Evolutionary conservation across 2,797 vertebrate genomes (phyloP).

Genomic region (Gymnopithys bicolor): DNA sequence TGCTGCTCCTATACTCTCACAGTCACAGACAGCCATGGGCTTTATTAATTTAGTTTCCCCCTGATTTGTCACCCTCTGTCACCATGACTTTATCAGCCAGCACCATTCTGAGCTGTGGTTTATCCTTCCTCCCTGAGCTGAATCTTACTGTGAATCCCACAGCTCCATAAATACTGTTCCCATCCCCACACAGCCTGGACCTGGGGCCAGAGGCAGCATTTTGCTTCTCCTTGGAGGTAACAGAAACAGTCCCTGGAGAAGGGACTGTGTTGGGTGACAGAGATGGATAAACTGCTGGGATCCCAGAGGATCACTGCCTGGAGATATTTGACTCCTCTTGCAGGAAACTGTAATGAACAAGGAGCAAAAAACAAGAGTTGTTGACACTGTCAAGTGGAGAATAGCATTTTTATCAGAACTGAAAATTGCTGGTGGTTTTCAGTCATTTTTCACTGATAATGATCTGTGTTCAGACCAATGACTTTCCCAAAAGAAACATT

Average conservation of each 20-base stretch:
- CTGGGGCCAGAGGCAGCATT: neutral
- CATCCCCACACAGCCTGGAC: neutral
- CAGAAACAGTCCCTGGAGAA: neutral
- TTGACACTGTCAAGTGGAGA: neutral
- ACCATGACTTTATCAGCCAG: neutral
- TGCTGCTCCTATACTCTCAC: neutral
- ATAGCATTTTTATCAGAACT: neutral
- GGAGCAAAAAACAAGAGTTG: neutral
- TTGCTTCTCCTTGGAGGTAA: neutral
- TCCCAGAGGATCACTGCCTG: neutral
- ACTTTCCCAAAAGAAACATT: neutral
- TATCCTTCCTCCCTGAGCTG: neutral
- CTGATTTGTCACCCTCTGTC: neutral
- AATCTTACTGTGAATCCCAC: neutral
- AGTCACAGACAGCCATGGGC: neutral
- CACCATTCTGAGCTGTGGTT: neutral
- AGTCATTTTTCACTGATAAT: neutral
- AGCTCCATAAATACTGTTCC: neutral
- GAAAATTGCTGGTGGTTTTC: constrained; percentile 39
- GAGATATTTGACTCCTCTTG: neutral
- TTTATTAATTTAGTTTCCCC: neutral
- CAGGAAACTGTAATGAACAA: neutral
- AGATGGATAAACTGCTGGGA: neutral
- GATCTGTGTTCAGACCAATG: neutral
- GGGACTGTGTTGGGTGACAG: neutral